Conservation (phyloP, 2,797 vertebrate genomes). For the Discoglossus pictus region DNA sequence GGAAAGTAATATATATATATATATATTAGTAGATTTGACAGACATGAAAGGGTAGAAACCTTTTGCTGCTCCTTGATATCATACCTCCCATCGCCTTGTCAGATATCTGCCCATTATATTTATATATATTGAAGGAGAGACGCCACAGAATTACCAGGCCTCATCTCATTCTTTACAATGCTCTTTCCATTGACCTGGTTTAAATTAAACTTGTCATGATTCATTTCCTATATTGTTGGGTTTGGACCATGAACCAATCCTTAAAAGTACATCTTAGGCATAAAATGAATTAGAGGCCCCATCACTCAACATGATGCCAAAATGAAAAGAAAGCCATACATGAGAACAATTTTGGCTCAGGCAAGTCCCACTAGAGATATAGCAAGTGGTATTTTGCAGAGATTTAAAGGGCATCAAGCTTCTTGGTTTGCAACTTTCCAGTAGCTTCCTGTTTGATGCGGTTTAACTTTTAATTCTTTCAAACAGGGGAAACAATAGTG, state of each 20-base stretch:
- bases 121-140: too few relatives aligned
- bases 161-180: too few relatives aligned
- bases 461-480: constrained; percentile 55
- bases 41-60: too few relatives aligned
- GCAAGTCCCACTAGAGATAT: constrained; percentile 24
- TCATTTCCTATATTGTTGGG: too few relatives aligned
- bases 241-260: constrained; percentile 4
- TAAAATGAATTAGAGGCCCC: constrained; percentile 17
- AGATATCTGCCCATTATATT: too few relatives aligned
- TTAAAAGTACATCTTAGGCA: constrained; percentile 28
- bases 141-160: too few relatives aligned
- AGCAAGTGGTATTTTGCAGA: constrained; percentile 13
- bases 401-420: constrained; percentile 36
- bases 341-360: constrained; percentile 14
- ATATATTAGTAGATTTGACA: too few relatives aligned
- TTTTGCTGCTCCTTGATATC: too few relatives aligned
- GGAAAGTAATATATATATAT: too few relatives aligned
- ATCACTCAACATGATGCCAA: constrained; percentile 4
- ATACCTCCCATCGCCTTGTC: too few relatives aligned
- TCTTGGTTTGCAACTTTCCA: not conserved
- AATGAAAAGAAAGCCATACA: not conserved
- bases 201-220: too few relatives aligned
- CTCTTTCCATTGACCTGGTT: too few relatives aligned
- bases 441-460: constrained; percentile 49
- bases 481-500: constrained; percentile 46